phyloP scores from a whole-genome alignment of 2,113 vertebrate species.

The Lates calcarifer region DNA sequence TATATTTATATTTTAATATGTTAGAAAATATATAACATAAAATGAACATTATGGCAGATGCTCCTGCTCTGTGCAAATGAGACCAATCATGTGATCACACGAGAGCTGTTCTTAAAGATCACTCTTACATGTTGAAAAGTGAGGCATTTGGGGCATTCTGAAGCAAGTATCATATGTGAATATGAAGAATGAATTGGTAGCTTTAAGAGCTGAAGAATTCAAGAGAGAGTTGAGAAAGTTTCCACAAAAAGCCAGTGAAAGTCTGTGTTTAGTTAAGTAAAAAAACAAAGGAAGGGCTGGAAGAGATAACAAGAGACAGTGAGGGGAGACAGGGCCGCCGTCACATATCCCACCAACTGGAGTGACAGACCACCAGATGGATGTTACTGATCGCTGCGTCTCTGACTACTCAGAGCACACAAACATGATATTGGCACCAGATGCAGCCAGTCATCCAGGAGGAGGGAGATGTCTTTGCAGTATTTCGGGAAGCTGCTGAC shows the following conservation, averaged over 20 bases:
- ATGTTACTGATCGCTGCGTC: slow-evolving; percentile 5
- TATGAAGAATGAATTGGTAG: not conserved
- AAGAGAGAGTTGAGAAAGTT: not conserved
- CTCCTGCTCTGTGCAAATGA: no score
- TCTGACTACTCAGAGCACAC: not conserved
- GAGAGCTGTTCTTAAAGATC: no score
- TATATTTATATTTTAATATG: no score
- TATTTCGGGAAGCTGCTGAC: not conserved
- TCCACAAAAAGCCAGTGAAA: not conserved
- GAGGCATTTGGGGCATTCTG: no score
- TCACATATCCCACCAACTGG: slow-evolving; percentile 12
- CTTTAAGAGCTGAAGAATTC: not conserved
- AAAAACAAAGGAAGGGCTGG: not conserved
- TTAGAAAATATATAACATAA: no score
- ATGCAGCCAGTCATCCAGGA: slow-evolving; percentile 4
- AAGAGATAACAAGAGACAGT: not conserved
- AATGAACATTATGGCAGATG: no score
- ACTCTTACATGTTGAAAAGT: no score
- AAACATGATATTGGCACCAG: slow-evolving; percentile 25
- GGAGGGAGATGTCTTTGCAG: not conserved
- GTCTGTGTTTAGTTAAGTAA: not conserved
- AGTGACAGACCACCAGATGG: slow-evolving; percentile 13
- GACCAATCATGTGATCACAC: no score
- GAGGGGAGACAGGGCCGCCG: not conserved
- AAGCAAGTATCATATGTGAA: not conserved